A percentile compares a stretch with the other conserved stretches of the same genome.
These are phyloP conservation scores for Cephonodes hylas DNA, from an alignment of 2,888 invertebrate genomes.

Conservation along the genomic window DNA sequence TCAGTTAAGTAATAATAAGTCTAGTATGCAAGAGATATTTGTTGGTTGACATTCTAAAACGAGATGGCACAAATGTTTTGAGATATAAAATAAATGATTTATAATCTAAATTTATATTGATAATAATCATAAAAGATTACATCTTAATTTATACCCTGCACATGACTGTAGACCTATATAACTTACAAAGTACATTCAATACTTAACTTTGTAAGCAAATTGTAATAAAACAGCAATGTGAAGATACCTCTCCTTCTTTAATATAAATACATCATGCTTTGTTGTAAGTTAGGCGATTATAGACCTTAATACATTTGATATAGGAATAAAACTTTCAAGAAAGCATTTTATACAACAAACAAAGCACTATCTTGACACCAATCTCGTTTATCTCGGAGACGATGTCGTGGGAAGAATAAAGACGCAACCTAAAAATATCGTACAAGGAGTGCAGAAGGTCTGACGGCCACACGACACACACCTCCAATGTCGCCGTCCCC, in stretches of 20 bases:
- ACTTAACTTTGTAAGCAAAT: not conserved
- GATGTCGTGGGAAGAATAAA: constrained; percentile 43
- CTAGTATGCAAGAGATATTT: no score
- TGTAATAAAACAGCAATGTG: not conserved
- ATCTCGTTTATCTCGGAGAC: constrained; percentile 29
- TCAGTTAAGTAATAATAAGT: no score
- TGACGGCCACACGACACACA: constrained; percentile 22
- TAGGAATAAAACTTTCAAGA: constrained; percentile 18
- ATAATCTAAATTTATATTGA: no score
- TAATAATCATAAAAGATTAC: no score
- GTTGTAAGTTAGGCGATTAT: not conserved
- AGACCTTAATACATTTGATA: not conserved
- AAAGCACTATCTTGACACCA: constrained; percentile 32
- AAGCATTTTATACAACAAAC: constrained; percentile 4
- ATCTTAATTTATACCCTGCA: not conserved
- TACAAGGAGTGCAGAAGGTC: constrained; percentile 21
- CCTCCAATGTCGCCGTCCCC: not conserved
- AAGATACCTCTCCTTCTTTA: not conserved
- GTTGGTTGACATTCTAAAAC: no score
- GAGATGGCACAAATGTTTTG: no score
- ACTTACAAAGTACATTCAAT: not conserved
- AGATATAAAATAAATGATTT: no score
- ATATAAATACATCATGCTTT: not conserved
- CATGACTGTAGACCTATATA: not conserved
- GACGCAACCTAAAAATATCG: constrained; percentile 31